Conservation (phyloP, 1,140 invertebrate species). For the Eupristina koningsbergeri region DNA sequence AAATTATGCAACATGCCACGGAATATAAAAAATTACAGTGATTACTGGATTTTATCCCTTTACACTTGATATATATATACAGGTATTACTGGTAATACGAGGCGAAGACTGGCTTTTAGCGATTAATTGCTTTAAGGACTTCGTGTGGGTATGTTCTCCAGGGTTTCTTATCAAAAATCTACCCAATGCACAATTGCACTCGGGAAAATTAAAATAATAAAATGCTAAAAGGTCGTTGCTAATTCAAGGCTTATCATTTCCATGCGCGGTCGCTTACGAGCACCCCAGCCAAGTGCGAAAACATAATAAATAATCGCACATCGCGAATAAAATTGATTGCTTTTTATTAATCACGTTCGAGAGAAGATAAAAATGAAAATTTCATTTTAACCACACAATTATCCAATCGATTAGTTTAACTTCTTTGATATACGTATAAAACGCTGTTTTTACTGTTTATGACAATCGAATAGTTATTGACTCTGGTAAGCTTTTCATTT, state of each 20-base stretch:
- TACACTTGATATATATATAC: constrained; percentile 41
- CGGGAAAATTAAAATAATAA: constrained; percentile 3
- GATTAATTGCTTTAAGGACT: constrained; percentile 38
- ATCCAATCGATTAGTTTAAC: neutral
- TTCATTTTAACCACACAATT: neutral
- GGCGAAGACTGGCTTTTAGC: neutral
- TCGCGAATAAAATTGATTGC: neutral
- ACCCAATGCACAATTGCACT: constrained; percentile 11
- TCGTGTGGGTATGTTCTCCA: constrained; percentile 27
- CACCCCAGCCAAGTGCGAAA: too few species aligned
- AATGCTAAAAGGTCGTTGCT: too few species aligned
- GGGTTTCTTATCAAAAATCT: constrained; percentile 35
- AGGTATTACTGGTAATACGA: constrained; percentile 29
- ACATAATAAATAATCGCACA: neutral
- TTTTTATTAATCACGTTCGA: neutral
- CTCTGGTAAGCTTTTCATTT: too few species aligned
- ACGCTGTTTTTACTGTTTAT: too few species aligned
- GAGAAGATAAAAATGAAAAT: neutral
- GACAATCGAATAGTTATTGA: too few species aligned
- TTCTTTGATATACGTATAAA: neutral
- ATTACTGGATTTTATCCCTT: constrained; percentile 61
- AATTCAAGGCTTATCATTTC: constrained; percentile 20
- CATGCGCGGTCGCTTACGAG: neutral
- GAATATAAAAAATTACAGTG: constrained; percentile 67
- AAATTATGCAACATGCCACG: constrained; percentile 62